phyloP scores from a whole-genome alignment of 2,888 invertebrate genomes.

The Masnerella sp. region DNA sequence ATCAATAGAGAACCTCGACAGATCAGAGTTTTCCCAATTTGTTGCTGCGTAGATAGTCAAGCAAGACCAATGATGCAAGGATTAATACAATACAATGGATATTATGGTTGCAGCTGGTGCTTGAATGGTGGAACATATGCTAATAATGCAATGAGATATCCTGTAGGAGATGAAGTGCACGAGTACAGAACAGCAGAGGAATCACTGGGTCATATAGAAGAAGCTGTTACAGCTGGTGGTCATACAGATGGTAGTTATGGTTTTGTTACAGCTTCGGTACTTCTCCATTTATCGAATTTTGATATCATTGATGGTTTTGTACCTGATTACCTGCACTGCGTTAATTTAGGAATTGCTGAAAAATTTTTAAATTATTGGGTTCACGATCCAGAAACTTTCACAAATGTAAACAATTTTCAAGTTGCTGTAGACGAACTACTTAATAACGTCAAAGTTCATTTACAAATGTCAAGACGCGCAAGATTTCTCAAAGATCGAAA shows the following conservation, averaged over 20 bases:
- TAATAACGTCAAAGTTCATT: constrained; percentile 4
- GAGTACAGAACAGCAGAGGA: background rate
- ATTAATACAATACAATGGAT: no score
- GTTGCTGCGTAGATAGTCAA: constrained; percentile 16
- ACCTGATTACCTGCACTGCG: constrained; percentile 33
- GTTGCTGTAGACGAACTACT: background rate
- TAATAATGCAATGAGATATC: constrained; percentile 1
- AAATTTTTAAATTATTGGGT: constrained; percentile 46
- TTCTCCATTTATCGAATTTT: constrained; percentile 8
- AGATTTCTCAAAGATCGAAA: constrained; percentile 1
- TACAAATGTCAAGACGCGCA: constrained; percentile 1
- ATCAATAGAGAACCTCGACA: constrained; percentile 12
- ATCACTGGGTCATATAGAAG: background rate
- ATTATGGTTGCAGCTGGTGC: constrained; percentile 4
- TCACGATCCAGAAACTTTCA: background rate
- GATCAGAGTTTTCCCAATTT: constrained; percentile 3
- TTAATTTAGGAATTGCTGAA: constrained; percentile 43
- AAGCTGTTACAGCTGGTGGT: constrained; percentile 1
- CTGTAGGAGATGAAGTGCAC: background rate
- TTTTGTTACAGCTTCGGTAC: constrained; percentile 31
- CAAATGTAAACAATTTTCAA: background rate
- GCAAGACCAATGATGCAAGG: constrained; percentile 7
- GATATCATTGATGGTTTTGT: constrained; percentile 11
- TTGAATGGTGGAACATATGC: background rate
- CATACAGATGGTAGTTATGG: constrained; percentile 16